phyloP scores from a whole-genome alignment of 2,113 vertebrate species.

The Macrotis lagotis region DNA sequence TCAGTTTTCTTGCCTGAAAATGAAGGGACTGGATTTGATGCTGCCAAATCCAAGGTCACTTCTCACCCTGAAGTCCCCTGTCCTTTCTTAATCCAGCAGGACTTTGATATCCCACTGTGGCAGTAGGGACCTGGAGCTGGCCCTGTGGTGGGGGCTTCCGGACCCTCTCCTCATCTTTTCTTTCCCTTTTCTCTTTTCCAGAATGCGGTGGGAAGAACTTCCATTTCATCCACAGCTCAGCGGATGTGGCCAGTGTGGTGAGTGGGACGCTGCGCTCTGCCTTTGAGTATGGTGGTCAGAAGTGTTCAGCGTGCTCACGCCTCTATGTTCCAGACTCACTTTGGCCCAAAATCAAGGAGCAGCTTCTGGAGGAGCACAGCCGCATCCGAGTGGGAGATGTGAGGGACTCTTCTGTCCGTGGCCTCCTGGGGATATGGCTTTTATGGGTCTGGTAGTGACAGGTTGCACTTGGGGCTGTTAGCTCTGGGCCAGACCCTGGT shows the following conservation, averaged over 20 bases:
- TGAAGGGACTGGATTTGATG: too few relatives aligned
- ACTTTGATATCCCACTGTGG: too few relatives aligned
- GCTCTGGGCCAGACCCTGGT: not conserved
- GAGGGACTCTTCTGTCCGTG: conserved; percentile 76
- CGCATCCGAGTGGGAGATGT: conserved; percentile 93
- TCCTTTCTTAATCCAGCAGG: not conserved
- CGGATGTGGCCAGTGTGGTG: conserved; percentile 90
- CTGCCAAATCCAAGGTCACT: not conserved
- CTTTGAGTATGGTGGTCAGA: conserved; percentile 96
- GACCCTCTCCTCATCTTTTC: not conserved
- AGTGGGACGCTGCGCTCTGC: conserved; percentile 93
- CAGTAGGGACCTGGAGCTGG: too few relatives aligned
- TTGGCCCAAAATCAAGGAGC: conserved; percentile 92
- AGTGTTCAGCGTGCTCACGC: conserved; percentile 97
- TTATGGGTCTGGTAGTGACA: too few relatives aligned
- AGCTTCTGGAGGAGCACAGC: conserved; percentile 88
- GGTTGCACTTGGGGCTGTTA: too few relatives aligned
- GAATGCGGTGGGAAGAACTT: conserved; percentile 99
- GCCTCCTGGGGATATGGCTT: not conserved
- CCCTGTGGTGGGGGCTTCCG: too few relatives aligned
- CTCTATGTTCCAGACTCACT: conserved; percentile 91
- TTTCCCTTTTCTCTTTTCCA: conserved; percentile 52
- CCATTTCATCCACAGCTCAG: conserved; percentile 94
- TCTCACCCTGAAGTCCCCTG: not conserved
- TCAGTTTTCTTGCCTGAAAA: not conserved